Percentiles rank a stretch among this genome's conserved stretches.
Conservation (phyloP, 2,797 vertebrate genomes). For the Ataeniobius toweri region DNA sequence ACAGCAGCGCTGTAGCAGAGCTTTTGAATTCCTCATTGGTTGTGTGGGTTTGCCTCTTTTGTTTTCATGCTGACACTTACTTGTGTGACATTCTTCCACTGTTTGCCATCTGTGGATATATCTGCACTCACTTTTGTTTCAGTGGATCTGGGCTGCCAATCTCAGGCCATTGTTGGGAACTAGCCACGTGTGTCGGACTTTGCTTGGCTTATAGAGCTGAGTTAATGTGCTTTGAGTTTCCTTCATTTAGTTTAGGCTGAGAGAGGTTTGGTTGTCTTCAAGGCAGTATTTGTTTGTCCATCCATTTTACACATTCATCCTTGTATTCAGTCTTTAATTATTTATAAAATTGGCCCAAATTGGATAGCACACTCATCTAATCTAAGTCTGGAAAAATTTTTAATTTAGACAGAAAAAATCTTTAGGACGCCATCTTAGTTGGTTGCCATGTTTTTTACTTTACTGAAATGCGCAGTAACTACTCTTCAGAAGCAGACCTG, state of each 20-base stretch:
- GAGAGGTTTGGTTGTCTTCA: too few species aligned
- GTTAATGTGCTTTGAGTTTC: background rate
- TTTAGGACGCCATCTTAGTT: background rate
- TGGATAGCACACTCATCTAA: too few species aligned
- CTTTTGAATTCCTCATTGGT: constrained; percentile 13
- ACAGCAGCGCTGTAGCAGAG: background rate
- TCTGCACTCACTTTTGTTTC: constrained; percentile 15
- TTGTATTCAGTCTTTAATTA: too few species aligned
- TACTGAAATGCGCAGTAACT: constrained; percentile 7
- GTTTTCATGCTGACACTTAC: constrained; percentile 1
- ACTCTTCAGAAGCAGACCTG: constrained; percentile 3
- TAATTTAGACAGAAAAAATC: too few species aligned
- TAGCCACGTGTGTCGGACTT: constrained; percentile 5
- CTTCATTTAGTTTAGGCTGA: background rate
- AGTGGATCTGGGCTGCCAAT: background rate
- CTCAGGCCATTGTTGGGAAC: constrained; percentile 4
- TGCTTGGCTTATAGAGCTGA: constrained; percentile 1
- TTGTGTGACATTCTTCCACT: constrained; percentile 17
- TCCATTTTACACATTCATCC: background rate
- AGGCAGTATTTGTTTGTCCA: background rate
- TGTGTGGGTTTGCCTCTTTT: constrained; percentile 6
- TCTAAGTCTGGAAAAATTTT: too few species aligned
- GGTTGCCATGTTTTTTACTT: constrained; percentile 8
- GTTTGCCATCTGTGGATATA: constrained; percentile 23
- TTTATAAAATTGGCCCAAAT: too few species aligned